These are phyloP conservation scores for Gnathonemus longibarbis DNA, from an alignment of 2,113 vertebrate genomes.

Conservation along the genomic window DNA sequence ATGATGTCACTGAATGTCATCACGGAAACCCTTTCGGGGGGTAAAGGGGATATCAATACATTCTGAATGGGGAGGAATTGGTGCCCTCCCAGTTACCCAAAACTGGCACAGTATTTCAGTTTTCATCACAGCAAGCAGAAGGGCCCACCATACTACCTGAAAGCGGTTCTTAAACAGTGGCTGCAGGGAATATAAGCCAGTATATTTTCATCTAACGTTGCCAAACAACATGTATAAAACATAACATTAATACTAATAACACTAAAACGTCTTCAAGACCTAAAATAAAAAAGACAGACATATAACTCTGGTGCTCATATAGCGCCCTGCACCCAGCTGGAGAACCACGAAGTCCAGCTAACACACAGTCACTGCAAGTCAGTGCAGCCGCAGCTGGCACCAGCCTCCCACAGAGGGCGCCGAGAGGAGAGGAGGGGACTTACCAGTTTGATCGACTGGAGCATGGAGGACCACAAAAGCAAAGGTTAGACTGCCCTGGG, in stretches of 20 bases:
- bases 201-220: neutral
- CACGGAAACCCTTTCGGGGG: neutral
- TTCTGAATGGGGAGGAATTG: neutral
- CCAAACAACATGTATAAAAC: neutral
- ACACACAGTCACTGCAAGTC: neutral
- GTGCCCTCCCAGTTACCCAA: neutral
- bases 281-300: neutral
- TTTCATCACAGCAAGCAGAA: neutral
- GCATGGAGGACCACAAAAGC: constrained; percentile 59
- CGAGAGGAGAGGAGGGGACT: constrained; percentile 42
- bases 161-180: constrained; percentile 9
- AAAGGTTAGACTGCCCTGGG: constrained; percentile 48
- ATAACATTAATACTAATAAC: neutral
- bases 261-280: neutral
- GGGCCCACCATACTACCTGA: neutral
- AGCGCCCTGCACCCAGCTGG: neutral
- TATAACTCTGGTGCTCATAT: neutral
- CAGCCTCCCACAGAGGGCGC: constrained; percentile 18
- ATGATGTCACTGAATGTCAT: neutral
- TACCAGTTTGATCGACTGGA: constrained; percentile 64
- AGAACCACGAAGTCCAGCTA: neutral
- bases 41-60: neutral
- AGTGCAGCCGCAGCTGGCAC: neutral
- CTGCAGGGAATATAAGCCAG: neutral
- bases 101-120: neutral